A percentile compares a stretch with the other conserved stretches of the same genome.
phyloP scores from a whole-genome alignment of 2,113 vertebrate species.

The Muntiacus reevesi region DNA sequence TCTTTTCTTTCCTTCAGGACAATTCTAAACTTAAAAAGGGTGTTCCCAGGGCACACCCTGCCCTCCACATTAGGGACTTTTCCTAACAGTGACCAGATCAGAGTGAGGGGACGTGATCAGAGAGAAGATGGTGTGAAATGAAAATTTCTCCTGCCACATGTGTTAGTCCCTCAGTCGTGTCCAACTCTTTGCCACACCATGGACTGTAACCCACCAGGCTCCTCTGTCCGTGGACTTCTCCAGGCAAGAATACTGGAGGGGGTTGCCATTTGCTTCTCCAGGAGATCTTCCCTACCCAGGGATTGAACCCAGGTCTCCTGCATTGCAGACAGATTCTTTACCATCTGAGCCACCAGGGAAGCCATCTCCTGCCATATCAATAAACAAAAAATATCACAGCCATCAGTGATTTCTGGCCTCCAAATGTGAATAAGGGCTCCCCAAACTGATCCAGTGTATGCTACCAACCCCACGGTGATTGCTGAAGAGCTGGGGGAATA shows the following conservation, averaged over 20 bases:
- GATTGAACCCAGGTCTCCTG: neutral
- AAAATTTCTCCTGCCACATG: no score
- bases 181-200: neutral
- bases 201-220: neutral
- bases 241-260: neutral
- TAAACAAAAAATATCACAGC: neutral
- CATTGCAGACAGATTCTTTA: neutral
- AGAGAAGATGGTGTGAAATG: neutral
- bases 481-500: neutral
- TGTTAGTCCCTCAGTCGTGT: neutral
- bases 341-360: neutral
- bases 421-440: neutral
- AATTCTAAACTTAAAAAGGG: neutral
- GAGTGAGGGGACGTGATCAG: neutral
- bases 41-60: rapidly evolving
- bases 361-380: rapidly evolving
- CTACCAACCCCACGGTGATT: neutral
- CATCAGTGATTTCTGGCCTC: neutral
- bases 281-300: rapidly evolving
- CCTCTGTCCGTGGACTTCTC: neutral
- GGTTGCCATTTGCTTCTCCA: neutral
- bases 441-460: neutral
- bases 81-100: neutral
- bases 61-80: neutral
- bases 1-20: neutral